phyloP scores from a whole-genome alignment of 2,888 invertebrate species.

The Leptinotarsa peninsularis region DNA sequence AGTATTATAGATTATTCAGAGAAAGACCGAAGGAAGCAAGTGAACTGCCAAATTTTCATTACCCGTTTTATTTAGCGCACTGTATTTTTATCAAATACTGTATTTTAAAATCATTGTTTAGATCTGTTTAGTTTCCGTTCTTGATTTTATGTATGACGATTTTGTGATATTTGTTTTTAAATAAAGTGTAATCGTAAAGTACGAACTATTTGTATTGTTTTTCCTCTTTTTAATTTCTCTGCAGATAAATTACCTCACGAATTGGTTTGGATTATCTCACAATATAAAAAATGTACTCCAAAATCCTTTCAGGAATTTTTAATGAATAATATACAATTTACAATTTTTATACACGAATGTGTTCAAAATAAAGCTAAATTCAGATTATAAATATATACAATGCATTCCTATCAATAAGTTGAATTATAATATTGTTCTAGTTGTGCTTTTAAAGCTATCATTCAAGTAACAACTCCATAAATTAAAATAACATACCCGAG shows the following conservation, averaged over 20 bases:
- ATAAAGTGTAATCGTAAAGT: neutral
- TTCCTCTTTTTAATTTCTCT: no score
- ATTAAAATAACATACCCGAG: neutral
- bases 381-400: constrained; percentile 12
- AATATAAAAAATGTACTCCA: no score
- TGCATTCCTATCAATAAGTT: neutral
- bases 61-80: no score
- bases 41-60: no score
- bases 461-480: neutral
- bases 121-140: neutral
- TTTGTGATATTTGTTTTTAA: constrained; percentile 18
- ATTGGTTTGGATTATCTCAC: neutral
- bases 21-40: no score
- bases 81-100: no score
- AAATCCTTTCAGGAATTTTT: neutral
- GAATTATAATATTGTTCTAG: neutral
- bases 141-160: neutral
- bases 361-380: constrained; percentile 13
- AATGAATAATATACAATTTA: constrained; percentile 5
- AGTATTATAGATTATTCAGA: no score
- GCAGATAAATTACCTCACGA: neutral
- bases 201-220: no score
- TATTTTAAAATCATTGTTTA: neutral
- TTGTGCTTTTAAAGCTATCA: neutral
- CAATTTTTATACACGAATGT: constrained; percentile 16